Evolutionary conservation across 2,113 vertebrate genomes (phyloP).

Genomic region (Hystrix brachyura): DNA sequence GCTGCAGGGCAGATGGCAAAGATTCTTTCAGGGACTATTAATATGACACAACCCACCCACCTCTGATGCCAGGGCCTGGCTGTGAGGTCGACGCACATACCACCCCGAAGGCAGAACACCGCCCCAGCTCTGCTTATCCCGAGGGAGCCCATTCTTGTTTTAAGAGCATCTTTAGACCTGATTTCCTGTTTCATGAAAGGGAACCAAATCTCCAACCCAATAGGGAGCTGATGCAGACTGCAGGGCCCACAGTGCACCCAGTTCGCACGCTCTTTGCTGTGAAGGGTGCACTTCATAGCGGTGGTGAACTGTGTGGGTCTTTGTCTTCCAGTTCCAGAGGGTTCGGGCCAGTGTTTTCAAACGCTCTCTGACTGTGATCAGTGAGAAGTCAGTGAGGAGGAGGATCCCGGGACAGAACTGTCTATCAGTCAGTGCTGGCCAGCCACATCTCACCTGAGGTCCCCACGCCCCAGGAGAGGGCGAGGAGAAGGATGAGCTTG

Average conservation of each 20-base stretch:
- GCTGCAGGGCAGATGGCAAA: not conserved
- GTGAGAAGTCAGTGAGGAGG: not conserved
- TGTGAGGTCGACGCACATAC: not conserved
- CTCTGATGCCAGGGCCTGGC: not conserved
- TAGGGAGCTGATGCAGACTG: not conserved
- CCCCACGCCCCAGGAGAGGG: too few relatives aligned
- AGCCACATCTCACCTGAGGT: not conserved
- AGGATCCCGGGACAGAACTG: not conserved
- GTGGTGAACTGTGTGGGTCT: not conserved
- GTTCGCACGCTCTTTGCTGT: not conserved
- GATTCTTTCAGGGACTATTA: not conserved
- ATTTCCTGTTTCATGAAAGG: not conserved
- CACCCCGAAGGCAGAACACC: not conserved
- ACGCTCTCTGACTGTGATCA: not conserved
- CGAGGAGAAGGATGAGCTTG: not conserved
- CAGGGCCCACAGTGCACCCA: rapidly evolving
- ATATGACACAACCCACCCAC: not conserved
- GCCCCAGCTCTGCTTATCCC: not conserved
- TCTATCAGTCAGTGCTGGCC: not conserved
- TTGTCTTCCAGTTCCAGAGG: not conserved
- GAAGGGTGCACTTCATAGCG: not conserved
- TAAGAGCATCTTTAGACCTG: not conserved
- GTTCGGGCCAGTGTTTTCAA: not conserved
- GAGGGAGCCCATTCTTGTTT: not conserved
- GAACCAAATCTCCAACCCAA: not conserved